Evolutionary conservation across 37 sponge, comb jelly and placozoan species (phyloP).

Genomic region (Geodia barretti): DNA sequence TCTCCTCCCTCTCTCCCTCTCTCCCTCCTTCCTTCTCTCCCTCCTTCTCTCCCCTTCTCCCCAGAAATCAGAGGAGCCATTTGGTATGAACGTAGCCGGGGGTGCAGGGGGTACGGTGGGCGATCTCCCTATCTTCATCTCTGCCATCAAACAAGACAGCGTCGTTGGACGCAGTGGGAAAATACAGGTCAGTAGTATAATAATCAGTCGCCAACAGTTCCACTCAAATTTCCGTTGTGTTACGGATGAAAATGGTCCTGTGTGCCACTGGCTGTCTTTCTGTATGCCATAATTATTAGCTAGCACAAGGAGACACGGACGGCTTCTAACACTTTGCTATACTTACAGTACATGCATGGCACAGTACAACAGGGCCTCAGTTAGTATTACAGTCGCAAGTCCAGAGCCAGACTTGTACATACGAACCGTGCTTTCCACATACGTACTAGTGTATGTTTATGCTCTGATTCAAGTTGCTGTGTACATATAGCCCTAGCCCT

Average conservation of each 20-base stretch:
- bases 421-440: constrained; percentile 11
- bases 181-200: constrained; percentile 50
- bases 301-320: too few species aligned
- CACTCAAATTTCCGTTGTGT: too few species aligned
- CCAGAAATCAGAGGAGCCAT: constrained; percentile 66
- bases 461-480: not conserved
- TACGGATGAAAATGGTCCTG: too few species aligned
- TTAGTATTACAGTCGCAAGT: too few species aligned
- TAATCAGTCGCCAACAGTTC: not conserved
- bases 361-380: too few species aligned
- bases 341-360: too few species aligned
- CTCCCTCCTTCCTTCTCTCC: not conserved
- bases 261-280: too few species aligned
- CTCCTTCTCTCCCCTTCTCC: constrained; percentile 1
- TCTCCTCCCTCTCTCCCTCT: not conserved
- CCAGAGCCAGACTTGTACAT: too few species aligned
- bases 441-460: not conserved
- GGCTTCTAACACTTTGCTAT: too few species aligned
- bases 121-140: constrained; percentile 73
- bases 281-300: too few species aligned
- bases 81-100: constrained; percentile 88
- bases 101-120: constrained; percentile 59
- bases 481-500: too few species aligned
- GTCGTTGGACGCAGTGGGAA: constrained; percentile 22
- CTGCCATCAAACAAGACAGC: constrained; percentile 41